Percentiles rank a stretch among this genome's conserved stretches.
These are phyloP conservation scores for Romanogobio albipinnatus DNA, from an alignment of 2,113 vertebrate species.

Conservation along the genomic window DNA sequence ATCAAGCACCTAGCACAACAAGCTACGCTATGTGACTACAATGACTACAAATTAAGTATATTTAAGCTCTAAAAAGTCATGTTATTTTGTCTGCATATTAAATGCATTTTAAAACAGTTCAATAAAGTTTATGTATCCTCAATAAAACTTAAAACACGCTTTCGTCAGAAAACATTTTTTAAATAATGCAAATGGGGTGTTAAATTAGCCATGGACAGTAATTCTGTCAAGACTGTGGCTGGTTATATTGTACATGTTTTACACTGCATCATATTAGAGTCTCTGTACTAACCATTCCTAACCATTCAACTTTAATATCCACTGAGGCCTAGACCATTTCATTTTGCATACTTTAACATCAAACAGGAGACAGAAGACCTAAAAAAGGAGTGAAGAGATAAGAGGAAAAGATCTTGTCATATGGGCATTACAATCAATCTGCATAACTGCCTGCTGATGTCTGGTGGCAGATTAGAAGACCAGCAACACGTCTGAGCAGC, in stretches of 20 bases:
- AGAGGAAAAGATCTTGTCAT: not conserved
- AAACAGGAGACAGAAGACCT: not conserved
- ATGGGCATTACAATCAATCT: not conserved
- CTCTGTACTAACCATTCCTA: not conserved
- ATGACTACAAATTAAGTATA: not conserved
- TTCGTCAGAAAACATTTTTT: not conserved
- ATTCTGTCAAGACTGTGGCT: not conserved
- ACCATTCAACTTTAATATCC: constrained; percentile 19
- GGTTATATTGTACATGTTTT: not conserved
- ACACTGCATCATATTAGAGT: not conserved
- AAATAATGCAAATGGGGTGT: not conserved
- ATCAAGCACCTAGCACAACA: not conserved
- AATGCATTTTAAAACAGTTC: not conserved
- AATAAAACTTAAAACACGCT: not conserved
- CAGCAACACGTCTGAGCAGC: constrained; percentile 13
- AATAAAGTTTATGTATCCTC: not conserved
- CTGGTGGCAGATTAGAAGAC: constrained; percentile 5
- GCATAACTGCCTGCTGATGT: not conserved
- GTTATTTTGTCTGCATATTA: not conserved
- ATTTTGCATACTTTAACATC: not conserved
- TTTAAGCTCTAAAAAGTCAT: not conserved
- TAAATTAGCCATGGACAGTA: not conserved
- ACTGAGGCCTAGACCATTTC: not conserved
- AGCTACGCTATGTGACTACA: not conserved
- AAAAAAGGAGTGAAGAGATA: not conserved